Conservation (phyloP, 2,113 vertebrate species). For the Egretta garzetta region DNA sequence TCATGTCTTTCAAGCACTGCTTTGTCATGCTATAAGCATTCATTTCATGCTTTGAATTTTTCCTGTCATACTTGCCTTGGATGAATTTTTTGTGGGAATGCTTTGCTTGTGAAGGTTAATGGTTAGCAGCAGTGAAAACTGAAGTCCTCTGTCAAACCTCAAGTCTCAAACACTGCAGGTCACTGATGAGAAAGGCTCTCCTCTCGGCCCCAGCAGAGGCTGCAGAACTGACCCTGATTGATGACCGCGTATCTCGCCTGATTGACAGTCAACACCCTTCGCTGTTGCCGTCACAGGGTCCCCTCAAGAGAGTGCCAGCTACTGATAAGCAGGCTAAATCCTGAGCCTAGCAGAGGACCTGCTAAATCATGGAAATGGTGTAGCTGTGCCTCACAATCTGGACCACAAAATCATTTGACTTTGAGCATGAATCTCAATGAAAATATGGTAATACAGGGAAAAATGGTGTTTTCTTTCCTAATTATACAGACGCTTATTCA, state of each 20-base stretch:
- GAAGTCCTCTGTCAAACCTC: neutral
- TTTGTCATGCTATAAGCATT: conserved; percentile 28
- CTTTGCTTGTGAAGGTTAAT: conserved; percentile 34
- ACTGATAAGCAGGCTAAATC: conserved; percentile 29
- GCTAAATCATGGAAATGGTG: neutral
- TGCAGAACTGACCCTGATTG: neutral
- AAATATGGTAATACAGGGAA: neutral
- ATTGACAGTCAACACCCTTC: neutral
- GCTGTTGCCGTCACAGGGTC: neutral
- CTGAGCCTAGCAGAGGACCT: neutral
- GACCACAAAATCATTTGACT: neutral
- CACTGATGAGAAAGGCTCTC: neutral
- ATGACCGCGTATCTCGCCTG: accelerated
- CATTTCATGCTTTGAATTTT: conserved; percentile 42
- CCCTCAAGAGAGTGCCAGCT: conserved; percentile 1
- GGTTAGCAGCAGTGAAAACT: neutral
- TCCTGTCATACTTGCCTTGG: conserved; percentile 4
- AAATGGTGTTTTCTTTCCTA: neutral
- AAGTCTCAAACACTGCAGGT: neutral
- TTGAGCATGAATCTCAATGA: neutral
- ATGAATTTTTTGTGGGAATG: conserved; percentile 21
- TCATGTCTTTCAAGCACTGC: conserved; percentile 37
- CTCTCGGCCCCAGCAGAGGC: neutral
- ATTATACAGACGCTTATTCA: neutral
- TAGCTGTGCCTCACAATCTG: neutral